phyloP scores from a whole-genome alignment of 2,888 invertebrate species.

The Drosophila dives region DNA sequence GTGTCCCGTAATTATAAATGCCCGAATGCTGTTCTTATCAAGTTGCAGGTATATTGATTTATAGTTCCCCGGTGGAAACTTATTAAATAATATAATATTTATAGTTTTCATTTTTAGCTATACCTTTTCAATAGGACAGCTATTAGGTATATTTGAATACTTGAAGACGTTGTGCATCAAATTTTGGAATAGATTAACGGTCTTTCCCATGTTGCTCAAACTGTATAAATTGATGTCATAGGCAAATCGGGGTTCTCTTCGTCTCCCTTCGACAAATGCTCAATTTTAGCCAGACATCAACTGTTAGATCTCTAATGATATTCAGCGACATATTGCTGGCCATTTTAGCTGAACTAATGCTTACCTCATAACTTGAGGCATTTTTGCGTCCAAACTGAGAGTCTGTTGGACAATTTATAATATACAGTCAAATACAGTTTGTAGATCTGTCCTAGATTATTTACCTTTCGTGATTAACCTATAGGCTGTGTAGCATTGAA shows the following conservation, averaged over 20 bases:
- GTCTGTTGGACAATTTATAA: slow-evolving; percentile 15
- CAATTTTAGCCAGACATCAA: slow-evolving; percentile 46
- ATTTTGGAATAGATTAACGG: slow-evolving; percentile 31
- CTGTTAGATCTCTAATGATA: slow-evolving; percentile 26
- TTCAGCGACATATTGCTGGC: slow-evolving; percentile 44
- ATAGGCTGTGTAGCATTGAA: not conserved
- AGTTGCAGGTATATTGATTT: slow-evolving; percentile 20
- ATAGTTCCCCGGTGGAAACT: slow-evolving; percentile 9
- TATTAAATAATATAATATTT: not conserved
- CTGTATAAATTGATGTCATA: slow-evolving; percentile 54
- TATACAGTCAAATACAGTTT: not conserved
- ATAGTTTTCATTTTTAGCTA: not conserved
- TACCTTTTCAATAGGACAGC: slow-evolving; percentile 41
- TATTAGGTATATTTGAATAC: slow-evolving; percentile 44
- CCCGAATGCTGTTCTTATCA: slow-evolving; percentile 25
- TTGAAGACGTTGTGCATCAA: slow-evolving; percentile 43
- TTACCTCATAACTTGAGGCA: slow-evolving; percentile 30
- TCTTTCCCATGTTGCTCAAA: slow-evolving; percentile 20
- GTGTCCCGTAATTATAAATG: slow-evolving; percentile 21
- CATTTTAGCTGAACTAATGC: slow-evolving; percentile 38
- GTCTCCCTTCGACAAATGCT: slow-evolving; percentile 25
- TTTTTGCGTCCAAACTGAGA: slow-evolving; percentile 41
- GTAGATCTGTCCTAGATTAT: not conserved
- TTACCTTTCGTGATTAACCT: not conserved
- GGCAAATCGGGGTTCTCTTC: slow-evolving; percentile 42